Base-by-base conservation (phyloP, 2,113 vertebrate genomes). In the Sialia sialis region DNA sequence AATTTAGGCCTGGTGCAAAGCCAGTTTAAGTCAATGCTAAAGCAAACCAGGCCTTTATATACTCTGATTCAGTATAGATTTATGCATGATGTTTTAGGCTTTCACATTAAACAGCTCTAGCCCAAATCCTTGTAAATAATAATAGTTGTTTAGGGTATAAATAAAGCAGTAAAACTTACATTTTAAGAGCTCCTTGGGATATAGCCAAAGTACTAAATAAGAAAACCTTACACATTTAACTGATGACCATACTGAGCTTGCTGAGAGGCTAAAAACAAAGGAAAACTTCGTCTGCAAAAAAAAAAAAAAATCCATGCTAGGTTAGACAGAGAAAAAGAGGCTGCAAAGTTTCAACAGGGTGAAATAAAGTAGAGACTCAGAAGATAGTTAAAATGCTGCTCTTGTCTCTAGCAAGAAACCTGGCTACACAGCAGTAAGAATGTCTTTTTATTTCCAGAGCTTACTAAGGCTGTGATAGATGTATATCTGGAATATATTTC, bases 321-420 rank as follows among this genome's bases (percentile, higher is more conserved):
- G 19, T 72, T 70, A 93, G 68, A 60, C 13, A 55, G 32, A 89
- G 49, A 73, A 73, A 68, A 85, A 81, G 55, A 60, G 8, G 7
- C 77, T 95, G 89, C 25, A 32, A 90, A 90, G 58, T 63, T 90
- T 21, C 73, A 86, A 17, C 34, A 36, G 52, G 78, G 39, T 75
- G 70, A 77, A 88, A 84, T 52, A 79, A 95, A 91, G 78, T 55
- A 87, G 60, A 94, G 59, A 52, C 73, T 90, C 59, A 59, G 79
- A 59, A 90, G 87, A 77, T 56, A 81, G 73, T 95, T 95, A 94
- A 95, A 94, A 96, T 95, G 79, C 95, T 94, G 62, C 66, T 72
- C 84, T 80, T 92, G 87, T 96, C 83, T 93, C 87, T 34, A 69
- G 62, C 29, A 13, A 93, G 76, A 96, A 90, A 80, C 68, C 62